Conservation (phyloP, 2,797 vertebrate genomes). For the Morus bassanus region DNA sequence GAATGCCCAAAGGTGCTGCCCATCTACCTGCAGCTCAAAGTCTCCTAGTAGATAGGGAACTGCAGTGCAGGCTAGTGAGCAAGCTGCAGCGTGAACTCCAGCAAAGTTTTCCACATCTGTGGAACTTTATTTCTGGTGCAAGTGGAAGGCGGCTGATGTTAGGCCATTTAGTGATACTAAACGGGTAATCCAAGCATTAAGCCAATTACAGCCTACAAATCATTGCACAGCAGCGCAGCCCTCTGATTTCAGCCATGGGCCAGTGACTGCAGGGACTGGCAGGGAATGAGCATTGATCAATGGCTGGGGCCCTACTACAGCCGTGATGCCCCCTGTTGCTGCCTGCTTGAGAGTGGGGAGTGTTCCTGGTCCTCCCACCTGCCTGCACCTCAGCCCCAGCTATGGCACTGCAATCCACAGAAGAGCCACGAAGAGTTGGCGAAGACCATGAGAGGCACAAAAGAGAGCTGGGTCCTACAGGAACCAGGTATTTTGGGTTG, state of each 20-base stretch:
- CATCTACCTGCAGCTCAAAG: neutral
- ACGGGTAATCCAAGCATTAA: conserved; percentile 20
- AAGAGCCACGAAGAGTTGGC: accelerated
- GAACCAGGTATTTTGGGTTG: neutral
- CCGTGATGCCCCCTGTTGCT: neutral
- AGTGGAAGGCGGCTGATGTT: neutral
- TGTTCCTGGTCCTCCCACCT: neutral
- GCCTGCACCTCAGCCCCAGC: neutral
- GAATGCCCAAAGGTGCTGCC: neutral
- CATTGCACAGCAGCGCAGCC: neutral
- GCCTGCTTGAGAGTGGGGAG: neutral
- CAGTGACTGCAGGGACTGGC: neutral
- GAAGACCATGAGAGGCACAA: accelerated
- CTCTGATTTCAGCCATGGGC: neutral
- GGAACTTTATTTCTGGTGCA: neutral
- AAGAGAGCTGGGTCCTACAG: neutral
- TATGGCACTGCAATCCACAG: neutral
- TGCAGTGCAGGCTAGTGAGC: accelerated
- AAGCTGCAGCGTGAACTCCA: accelerated
- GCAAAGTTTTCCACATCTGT: neutral
- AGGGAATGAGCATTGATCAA: neutral
- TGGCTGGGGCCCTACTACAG: neutral
- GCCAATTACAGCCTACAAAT: conserved; percentile 41
- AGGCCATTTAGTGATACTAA: neutral
- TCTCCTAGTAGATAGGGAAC: accelerated